Percentiles rank a stretch among this genome's conserved stretches.
phyloP scores from a whole-genome alignment of 2,888 invertebrate genomes.

The Napeogenes sylphis region DNA sequence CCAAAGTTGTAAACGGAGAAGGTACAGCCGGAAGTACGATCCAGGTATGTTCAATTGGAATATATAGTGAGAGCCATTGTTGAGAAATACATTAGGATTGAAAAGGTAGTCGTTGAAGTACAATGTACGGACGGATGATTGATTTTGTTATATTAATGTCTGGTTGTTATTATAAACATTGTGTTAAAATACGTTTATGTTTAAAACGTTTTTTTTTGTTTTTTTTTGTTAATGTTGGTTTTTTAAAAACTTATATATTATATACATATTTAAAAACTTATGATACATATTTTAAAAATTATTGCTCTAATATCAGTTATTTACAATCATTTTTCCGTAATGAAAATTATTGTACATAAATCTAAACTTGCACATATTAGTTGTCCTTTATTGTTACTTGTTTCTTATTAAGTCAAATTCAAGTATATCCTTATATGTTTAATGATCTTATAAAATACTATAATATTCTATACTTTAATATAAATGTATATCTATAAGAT shows the following conservation, averaged over 20 bases:
- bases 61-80: conserved; percentile 14
- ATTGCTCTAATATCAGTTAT: no score
- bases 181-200: not conserved
- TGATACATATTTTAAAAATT: not conserved
- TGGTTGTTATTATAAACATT: not conserved
- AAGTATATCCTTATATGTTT: no score
- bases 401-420: no score
- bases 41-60: conserved; percentile 2
- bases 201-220: not conserved
- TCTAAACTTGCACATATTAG: no score
- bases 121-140: conserved; percentile 18
- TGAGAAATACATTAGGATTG: conserved; percentile 18
- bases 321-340: no score
- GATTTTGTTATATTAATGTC: conserved; percentile 11
- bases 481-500: no score
- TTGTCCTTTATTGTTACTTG: no score
- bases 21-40: not conserved
- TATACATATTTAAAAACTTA: not conserved
- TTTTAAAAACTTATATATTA: no score
- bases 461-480: no score
- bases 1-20: not conserved
- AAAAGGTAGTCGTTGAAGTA: conserved; percentile 1
- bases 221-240: no score
- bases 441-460: not conserved
- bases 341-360: no score